These are phyloP conservation scores for Colletes gigas DNA, from an alignment of 1,140 invertebrate species.

Conservation along the genomic window DNA sequence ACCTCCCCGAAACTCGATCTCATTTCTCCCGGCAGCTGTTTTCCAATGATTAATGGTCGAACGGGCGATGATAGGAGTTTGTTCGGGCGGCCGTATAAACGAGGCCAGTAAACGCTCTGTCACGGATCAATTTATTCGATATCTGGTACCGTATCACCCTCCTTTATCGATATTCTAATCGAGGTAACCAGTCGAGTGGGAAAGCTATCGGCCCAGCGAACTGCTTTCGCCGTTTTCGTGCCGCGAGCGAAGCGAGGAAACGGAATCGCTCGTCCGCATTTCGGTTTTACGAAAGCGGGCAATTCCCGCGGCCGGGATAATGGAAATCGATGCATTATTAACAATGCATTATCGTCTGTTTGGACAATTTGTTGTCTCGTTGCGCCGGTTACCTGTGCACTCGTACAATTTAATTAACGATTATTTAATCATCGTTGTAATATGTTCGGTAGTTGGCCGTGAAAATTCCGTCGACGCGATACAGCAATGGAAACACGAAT, in stretches of 20 bases:
- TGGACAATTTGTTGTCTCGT: not conserved
- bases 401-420: not conserved
- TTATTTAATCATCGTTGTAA: not conserved
- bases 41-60: constrained; percentile 66
- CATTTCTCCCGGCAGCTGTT: constrained; percentile 40
- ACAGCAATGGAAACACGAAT: no score
- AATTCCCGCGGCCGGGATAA: not conserved
- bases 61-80: constrained; percentile 67
- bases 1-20: constrained; percentile 9
- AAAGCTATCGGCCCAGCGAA: not conserved
- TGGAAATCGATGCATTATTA: constrained; percentile 15
- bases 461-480: no score
- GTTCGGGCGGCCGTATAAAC: constrained; percentile 59
- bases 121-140: constrained; percentile 33
- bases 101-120: constrained; percentile 18
- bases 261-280: not conserved
- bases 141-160: not conserved
- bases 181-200: constrained; percentile 1
- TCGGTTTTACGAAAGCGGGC: not conserved
- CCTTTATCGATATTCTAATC: constrained; percentile 17
- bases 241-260: not conserved
- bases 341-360: not conserved
- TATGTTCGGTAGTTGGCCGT: no score
- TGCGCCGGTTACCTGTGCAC: not conserved
- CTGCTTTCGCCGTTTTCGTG: no score